Evolutionary conservation across 2,797 vertebrate species (phyloP).

Genomic region (Nyctalus aviator): DNA sequence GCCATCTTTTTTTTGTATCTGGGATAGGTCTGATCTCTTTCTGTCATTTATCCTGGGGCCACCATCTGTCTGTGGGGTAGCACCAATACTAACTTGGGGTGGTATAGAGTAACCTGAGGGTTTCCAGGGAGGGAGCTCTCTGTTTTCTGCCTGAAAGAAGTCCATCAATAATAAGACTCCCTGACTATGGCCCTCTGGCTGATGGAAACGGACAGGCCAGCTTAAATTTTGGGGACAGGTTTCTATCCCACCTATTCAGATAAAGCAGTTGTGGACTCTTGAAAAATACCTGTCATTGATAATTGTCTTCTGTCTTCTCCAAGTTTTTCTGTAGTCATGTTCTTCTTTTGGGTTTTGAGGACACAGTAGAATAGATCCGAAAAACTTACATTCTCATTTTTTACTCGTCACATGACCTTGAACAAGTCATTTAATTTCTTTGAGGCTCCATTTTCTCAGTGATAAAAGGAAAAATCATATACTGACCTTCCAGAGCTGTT

Average conservation of each 20-base stretch:
- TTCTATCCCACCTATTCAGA: neutral
- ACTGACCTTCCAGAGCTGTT: neutral
- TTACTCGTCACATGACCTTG: neutral
- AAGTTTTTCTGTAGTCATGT: neutral
- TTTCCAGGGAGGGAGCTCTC: neutral
- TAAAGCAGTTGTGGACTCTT: neutral
- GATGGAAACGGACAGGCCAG: neutral
- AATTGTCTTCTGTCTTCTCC: neutral
- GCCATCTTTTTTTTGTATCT: neutral
- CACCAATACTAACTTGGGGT: neutral
- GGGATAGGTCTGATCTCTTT: neutral
- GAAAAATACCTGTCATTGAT: neutral
- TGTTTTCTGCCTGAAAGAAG: neutral
- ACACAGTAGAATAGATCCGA: neutral
- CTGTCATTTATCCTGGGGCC: neutral
- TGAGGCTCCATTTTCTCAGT: neutral
- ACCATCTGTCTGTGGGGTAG: neutral
- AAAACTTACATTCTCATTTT: neutral
- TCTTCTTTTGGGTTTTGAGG: slow-evolving; percentile 44
- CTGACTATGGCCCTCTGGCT: neutral
- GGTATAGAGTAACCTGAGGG: neutral
- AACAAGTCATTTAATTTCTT: neutral
- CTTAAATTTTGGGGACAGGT: neutral
- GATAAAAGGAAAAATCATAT: neutral
- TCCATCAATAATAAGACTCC: no score